Evolutionary conservation across 2,888 invertebrate genomes (phyloP).

Genomic region (Teleogryllus oceanicus): DNA sequence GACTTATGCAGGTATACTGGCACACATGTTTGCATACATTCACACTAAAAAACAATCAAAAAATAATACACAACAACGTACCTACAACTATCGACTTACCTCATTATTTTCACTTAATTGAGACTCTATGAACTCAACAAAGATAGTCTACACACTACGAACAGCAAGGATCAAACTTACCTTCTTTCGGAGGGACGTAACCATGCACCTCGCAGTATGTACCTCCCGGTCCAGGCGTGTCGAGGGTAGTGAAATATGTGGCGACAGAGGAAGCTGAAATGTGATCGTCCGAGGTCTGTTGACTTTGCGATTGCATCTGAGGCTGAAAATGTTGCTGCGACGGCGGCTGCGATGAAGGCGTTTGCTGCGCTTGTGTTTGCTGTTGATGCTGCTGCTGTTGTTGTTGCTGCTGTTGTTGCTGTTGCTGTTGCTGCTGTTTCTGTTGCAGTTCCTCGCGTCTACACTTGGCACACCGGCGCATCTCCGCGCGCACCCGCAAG

Average conservation of each 20-base stretch:
- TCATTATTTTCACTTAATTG: too few species aligned
- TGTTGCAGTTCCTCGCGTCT: slow-evolving; percentile 53
- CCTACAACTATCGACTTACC: too few species aligned
- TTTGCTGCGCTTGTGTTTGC: slow-evolving; percentile 4
- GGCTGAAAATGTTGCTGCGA: neutral
- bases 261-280: slow-evolving; percentile 44
- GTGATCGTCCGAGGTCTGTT: slow-evolving; percentile 30
- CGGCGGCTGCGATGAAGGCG: slow-evolving; percentile 5
- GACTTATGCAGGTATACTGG: too few species aligned
- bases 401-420: slow-evolving; percentile 34
- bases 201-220: slow-evolving; percentile 60
- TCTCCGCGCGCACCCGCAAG: slow-evolving; percentile 73
- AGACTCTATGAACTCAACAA: too few species aligned
- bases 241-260: slow-evolving; percentile 43
- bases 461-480: slow-evolving; percentile 71
- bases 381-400: slow-evolving; percentile 35
- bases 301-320: slow-evolving; percentile 23
- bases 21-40: too few species aligned
- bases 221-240: slow-evolving; percentile 44
- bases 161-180: slow-evolving; percentile 44
- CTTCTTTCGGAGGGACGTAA: slow-evolving; percentile 56
- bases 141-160: too few species aligned
- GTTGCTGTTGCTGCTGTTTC: slow-evolving; percentile 43
- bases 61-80: too few species aligned
- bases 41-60: too few species aligned